A percentile compares a stretch with the other conserved stretches of the same genome.
phyloP scores from a whole-genome alignment of 2,888 invertebrate genomes.

The Tipula vernalis region DNA sequence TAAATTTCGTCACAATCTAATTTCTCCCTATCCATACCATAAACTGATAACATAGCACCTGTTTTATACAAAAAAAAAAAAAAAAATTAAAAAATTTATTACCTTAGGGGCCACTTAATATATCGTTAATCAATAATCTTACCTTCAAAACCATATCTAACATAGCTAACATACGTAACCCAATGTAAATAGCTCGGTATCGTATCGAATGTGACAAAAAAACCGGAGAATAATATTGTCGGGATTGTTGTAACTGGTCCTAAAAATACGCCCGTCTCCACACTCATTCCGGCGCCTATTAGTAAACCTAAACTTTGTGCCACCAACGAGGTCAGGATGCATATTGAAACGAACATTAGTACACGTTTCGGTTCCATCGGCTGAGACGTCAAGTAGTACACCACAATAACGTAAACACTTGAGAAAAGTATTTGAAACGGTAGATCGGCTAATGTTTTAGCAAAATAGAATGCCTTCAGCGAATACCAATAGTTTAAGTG shows the following conservation, averaged over 20 bases:
- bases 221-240: conserved; percentile 84
- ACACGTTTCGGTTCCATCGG: conserved; percentile 75
- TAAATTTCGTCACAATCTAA: conserved; percentile 70
- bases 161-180: conserved; percentile 82
- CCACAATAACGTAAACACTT: conserved; percentile 74
- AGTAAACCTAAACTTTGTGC: conserved; percentile 86
- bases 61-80: neutral
- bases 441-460: conserved; percentile 90
- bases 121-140: neutral
- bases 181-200: conserved; percentile 81
- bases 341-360: conserved; percentile 35
- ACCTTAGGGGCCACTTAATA: conserved; percentile 11
- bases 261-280: conserved; percentile 64
- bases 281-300: conserved; percentile 83
- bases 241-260: conserved; percentile 89
- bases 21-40: conserved; percentile 71
- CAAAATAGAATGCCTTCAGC: conserved; percentile 89
- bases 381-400: conserved; percentile 92
- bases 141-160: conserved; percentile 84
- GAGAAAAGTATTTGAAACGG: conserved; percentile 92
- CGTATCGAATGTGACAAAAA: conserved; percentile 86
- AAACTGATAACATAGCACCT: conserved; percentile 79
- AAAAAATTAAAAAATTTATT: neutral
- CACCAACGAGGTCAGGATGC: conserved; percentile 74
- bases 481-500: conserved; percentile 97